These are phyloP conservation scores for Yponomeuta cagnagella DNA, from an alignment of 2,888 invertebrate genomes.

Conservation along the genomic window DNA sequence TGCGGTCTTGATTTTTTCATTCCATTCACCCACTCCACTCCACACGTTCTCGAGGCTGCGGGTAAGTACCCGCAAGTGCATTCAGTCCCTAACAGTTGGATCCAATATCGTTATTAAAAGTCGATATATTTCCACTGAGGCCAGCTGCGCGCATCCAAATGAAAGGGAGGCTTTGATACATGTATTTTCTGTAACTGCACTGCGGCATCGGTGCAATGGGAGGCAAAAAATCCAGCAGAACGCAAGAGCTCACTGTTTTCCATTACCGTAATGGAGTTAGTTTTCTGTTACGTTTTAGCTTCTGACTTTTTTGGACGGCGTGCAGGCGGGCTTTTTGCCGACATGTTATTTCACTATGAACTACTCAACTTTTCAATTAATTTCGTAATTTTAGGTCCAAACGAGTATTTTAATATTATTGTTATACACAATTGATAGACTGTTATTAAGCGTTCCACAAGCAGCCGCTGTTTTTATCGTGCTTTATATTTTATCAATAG, in stretches of 20 bases:
- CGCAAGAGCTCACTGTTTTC: conserved; percentile 62
- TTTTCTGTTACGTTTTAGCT: conserved; percentile 55
- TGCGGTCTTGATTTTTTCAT: no score
- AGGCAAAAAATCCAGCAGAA: conserved; percentile 38
- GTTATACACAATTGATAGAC: neutral
- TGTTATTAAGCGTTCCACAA: neutral
- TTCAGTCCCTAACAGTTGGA: neutral
- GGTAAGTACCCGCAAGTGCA: no score
- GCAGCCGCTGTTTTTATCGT: no score
- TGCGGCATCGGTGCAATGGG: conserved; percentile 55
- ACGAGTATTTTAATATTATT: conserved; percentile 6
- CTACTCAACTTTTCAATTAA: conserved; percentile 7
- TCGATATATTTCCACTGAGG: conserved; percentile 45
- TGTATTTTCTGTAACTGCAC: conserved; percentile 63
- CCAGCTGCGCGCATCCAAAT: conserved; percentile 46
- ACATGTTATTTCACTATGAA: conserved; percentile 12
- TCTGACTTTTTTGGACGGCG: conserved; percentile 36
- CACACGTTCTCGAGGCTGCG: no score
- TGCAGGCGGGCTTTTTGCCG: conserved; percentile 20
- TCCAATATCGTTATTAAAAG: conserved; percentile 48
- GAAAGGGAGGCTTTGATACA: conserved; percentile 64
- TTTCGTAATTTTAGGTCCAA: neutral
- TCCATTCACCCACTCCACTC: no score
- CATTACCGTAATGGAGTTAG: conserved; percentile 67
- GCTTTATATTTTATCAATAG: no score